Percentiles rank a stretch among this genome's conserved stretches.
Conservation (phyloP, 1,140 invertebrate species). For the Zophobas morio region DNA sequence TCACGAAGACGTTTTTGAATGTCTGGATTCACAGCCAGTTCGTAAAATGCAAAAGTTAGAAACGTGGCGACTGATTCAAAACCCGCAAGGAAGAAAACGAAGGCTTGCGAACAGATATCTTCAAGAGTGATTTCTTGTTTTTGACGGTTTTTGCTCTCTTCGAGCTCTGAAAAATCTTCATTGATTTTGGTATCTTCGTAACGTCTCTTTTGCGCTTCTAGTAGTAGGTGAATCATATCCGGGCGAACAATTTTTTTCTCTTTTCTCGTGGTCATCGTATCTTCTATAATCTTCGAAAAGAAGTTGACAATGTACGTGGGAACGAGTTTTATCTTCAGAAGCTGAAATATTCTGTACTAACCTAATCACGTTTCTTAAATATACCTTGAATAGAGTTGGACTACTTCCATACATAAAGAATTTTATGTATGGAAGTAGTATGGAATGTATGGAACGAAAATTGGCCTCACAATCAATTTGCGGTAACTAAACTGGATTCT, state of each 20-base stretch:
- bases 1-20: conserved; percentile 65
- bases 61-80: conserved; percentile 64
- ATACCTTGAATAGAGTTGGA: not conserved
- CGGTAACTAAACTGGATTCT: too few species aligned
- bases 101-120: conserved; percentile 60
- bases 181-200: conserved; percentile 1
- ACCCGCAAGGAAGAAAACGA: conserved; percentile 64
- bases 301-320: not conserved
- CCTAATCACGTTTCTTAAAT: not conserved
- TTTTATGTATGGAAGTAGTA: too few species aligned
- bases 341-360: not conserved
- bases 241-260: conserved; percentile 62
- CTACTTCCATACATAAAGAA: conserved; percentile 39
- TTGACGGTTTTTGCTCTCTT: conserved; percentile 48
- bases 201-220: conserved; percentile 63
- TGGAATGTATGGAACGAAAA: too few species aligned
- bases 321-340: conserved; percentile 1
- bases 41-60: conserved; percentile 63
- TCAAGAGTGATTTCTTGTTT: conserved; percentile 64
- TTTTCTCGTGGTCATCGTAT: conserved; percentile 54
- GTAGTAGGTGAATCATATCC: conserved; percentile 66
- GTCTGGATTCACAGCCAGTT: conserved; percentile 65
- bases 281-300: conserved; percentile 12
- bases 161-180: conserved; percentile 64
- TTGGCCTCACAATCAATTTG: too few species aligned